A percentile compares a stretch with the other conserved stretches of the same genome.
Evolutionary conservation across 2,888 invertebrate species (phyloP).

Genomic region (Ctena decussata): DNA sequence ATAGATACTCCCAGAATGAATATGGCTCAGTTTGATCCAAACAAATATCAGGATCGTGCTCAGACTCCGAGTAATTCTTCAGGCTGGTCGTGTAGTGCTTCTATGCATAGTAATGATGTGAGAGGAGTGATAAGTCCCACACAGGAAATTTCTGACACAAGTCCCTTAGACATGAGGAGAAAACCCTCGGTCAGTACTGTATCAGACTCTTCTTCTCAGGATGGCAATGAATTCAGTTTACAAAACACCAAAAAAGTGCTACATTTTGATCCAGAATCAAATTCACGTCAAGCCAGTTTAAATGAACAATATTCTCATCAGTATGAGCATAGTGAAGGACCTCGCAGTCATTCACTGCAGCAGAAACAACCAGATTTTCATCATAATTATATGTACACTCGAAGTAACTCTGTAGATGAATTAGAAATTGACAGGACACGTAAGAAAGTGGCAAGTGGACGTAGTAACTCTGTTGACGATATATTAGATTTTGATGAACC

Average conservation of each 20-base stretch:
- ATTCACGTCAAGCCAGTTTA: constrained; percentile 56
- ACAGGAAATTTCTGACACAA: constrained; percentile 66
- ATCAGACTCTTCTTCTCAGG: constrained; percentile 76
- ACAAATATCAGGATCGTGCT: constrained; percentile 74
- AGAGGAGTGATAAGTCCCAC: constrained; percentile 58
- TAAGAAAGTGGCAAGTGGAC: constrained; percentile 11
- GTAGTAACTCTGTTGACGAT: constrained; percentile 59
- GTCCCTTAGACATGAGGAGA: constrained; percentile 48
- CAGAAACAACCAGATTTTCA: constrained; percentile 25
- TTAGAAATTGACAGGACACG: constrained; percentile 49
- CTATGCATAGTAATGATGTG: constrained; percentile 72
- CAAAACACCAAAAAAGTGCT: constrained; percentile 77
- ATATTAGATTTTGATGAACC: constrained; percentile 54
- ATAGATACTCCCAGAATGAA: constrained; percentile 54
- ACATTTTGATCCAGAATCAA: constrained; percentile 73
- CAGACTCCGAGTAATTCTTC: constrained; percentile 72
- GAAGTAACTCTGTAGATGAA: constrained; percentile 72
- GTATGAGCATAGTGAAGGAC: constrained; percentile 18
- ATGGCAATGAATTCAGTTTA: constrained; percentile 75
- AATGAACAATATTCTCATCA: constrained; percentile 52
- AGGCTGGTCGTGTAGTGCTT: constrained; percentile 77
- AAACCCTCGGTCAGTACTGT: constrained; percentile 51
- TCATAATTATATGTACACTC: constrained; percentile 50
- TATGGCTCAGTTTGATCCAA: constrained; percentile 73
- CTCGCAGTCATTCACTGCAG: background rate